Evolutionary conservation across 2,888 invertebrate species (phyloP).

Genomic region (Platynereis dumerilii): DNA sequence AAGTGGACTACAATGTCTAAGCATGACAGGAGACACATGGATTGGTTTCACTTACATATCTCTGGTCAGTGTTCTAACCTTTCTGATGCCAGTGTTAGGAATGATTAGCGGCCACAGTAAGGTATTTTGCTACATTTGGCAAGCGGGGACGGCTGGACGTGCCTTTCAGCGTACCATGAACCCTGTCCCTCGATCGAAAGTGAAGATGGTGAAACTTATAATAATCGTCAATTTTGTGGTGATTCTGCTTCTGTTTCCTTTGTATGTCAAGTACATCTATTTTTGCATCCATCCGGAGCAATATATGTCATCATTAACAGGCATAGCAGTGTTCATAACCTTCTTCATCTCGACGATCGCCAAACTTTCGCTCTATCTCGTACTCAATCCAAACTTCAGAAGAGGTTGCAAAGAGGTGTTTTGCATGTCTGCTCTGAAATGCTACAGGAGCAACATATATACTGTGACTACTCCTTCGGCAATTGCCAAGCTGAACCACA

Average conservation of each 20-base stretch:
- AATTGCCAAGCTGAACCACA: constrained; percentile 55
- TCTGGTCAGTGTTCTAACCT: constrained; percentile 40
- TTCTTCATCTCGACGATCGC: constrained; percentile 41
- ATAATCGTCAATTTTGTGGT: constrained; percentile 44
- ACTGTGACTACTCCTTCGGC: constrained; percentile 55
- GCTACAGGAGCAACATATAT: constrained; percentile 57
- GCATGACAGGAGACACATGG: background rate
- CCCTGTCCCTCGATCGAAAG: constrained; percentile 56
- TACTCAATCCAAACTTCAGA: constrained; percentile 58
- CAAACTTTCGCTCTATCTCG: constrained; percentile 55
- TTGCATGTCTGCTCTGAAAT: constrained; percentile 57
- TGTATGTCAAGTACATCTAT: constrained; percentile 43
- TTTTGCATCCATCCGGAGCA: constrained; percentile 33
- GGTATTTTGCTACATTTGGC: constrained; percentile 52
- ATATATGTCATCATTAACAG: constrained; percentile 29
- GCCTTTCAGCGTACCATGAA: constrained; percentile 49
- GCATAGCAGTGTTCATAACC: constrained; percentile 40
- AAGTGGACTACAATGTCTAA: constrained; percentile 12
- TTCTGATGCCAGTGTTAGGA: constrained; percentile 43
- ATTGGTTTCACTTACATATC: constrained; percentile 38
- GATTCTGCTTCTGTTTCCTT: constrained; percentile 41
- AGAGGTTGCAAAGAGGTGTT: constrained; percentile 59
- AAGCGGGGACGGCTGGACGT: constrained; percentile 38
- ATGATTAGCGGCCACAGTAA: constrained; percentile 43
- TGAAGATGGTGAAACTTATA: constrained; percentile 59